Evolutionary conservation across 1,140 invertebrate species (phyloP).

Genomic region (Dysdera silvatica): DNA sequence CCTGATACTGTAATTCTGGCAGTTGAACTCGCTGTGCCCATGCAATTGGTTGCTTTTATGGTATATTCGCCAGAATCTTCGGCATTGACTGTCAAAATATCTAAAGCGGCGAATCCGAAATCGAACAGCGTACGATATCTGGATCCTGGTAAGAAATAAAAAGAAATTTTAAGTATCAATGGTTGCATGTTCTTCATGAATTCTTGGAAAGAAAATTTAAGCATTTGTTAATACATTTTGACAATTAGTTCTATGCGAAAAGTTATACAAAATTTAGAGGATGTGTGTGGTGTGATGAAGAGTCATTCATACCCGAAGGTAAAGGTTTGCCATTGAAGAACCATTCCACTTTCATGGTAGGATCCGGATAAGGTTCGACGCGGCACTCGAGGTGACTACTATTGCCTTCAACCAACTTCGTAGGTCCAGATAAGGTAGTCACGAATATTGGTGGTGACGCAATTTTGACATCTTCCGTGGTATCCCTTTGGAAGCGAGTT

Average conservation of each 20-base stretch:
- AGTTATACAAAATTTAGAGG: background rate
- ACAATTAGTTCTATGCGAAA: background rate
- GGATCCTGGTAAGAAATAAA: conserved; percentile 41
- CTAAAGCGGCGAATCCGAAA: conserved; percentile 89
- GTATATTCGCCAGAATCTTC: conserved; percentile 51
- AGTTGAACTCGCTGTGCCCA: conserved; percentile 66
- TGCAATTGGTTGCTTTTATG: conserved; percentile 42
- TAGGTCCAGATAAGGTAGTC: conserved; percentile 73
- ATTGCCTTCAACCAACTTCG: conserved; percentile 70
- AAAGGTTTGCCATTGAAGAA: conserved; percentile 51
- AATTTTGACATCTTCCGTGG: conserved; percentile 23
- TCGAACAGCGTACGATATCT: conserved; percentile 86
- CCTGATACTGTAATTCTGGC: conserved; percentile 72
- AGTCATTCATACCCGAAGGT: conserved; percentile 46
- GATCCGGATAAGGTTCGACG: conserved; percentile 83
- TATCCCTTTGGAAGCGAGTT: conserved; percentile 71
- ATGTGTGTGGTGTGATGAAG: background rate
- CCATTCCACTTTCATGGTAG: conserved; percentile 80
- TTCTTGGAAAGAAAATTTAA: background rate
- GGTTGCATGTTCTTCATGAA: background rate
- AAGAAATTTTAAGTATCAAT: background rate
- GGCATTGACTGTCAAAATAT: conserved; percentile 64
- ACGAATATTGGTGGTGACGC: conserved; percentile 65
- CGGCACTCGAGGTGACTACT: conserved; percentile 60
- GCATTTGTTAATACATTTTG: background rate